phyloP scores from a whole-genome alignment of 2,888 invertebrate genomes.

The Parthenolecanium corni region DNA sequence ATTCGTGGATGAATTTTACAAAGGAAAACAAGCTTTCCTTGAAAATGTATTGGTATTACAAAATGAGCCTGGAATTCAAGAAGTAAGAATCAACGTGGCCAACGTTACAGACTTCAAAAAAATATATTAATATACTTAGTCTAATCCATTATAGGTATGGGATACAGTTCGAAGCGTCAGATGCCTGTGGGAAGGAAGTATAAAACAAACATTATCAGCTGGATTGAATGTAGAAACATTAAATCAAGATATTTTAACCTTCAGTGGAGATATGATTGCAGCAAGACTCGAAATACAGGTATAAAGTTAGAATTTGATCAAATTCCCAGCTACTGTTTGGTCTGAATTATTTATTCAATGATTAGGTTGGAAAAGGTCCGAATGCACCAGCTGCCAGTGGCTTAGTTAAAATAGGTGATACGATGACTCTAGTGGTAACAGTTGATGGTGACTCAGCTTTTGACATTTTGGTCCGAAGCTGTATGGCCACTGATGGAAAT shows the following conservation, averaged over 20 bases:
- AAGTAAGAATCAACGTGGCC: conserved; percentile 36
- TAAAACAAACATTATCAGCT: conserved; percentile 61
- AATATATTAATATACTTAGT: neutral
- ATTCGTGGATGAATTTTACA: conserved; percentile 64
- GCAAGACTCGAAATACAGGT: conserved; percentile 63
- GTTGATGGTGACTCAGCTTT: conserved; percentile 69
- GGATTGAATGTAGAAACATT: conserved; percentile 67
- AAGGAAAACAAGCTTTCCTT: conserved; percentile 61
- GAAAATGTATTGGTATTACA: conserved; percentile 66
- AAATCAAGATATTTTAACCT: conserved; percentile 67
- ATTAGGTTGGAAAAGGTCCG: conserved; percentile 56
- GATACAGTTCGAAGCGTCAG: conserved; percentile 64
- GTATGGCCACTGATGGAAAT: conserved; percentile 58
- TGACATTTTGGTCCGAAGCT: conserved; percentile 62
- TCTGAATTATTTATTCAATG: too few species aligned
- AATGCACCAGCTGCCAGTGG: conserved; percentile 64
- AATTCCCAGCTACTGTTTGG: neutral
- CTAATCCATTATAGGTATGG: conserved; percentile 47
- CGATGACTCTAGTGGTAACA: conserved; percentile 66
- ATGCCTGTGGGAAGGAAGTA: conserved; percentile 69
- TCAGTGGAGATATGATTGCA: conserved; percentile 72
- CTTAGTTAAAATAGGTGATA: conserved; percentile 67
- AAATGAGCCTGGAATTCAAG: conserved; percentile 63
- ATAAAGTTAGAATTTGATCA: neutral
- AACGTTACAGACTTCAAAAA: neutral